Evolutionary conservation across 1,140 invertebrate species (phyloP).

Genomic region (Hyposmocoma kahamanoa): DNA sequence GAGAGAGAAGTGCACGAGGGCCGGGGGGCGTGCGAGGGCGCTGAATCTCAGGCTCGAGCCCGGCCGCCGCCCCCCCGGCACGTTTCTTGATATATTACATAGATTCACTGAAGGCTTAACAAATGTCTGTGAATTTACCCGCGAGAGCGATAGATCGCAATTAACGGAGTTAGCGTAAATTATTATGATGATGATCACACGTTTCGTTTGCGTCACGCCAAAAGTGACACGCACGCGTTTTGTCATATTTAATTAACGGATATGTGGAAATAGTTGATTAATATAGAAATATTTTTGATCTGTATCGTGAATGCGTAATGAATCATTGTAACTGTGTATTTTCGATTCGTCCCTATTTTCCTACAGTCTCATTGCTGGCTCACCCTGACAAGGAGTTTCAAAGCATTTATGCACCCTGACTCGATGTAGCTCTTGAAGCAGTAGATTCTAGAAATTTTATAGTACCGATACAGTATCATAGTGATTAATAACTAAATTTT

Average conservation of each 20-base stretch:
- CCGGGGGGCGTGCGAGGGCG: constrained; percentile 38
- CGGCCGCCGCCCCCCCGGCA: constrained; percentile 10
- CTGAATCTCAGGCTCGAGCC: constrained; percentile 55
- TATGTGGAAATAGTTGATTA: constrained; percentile 58
- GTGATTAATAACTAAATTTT: constrained; percentile 60
- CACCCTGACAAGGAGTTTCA: constrained; percentile 51
- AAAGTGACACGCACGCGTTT: constrained; percentile 41
- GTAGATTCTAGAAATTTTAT: constrained; percentile 59
- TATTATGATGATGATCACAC: constrained; percentile 24
- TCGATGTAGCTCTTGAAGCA: constrained; percentile 59
- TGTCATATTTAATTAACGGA: constrained; percentile 47
- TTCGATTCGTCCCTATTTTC: constrained; percentile 58
- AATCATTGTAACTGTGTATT: constrained; percentile 51
- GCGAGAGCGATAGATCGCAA: constrained; percentile 17
- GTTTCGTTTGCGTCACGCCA: constrained; percentile 25
- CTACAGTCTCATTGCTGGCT: constrained; percentile 41
- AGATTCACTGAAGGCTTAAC: constrained; percentile 18
- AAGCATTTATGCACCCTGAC: constrained; percentile 68
- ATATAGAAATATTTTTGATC: constrained; percentile 69
- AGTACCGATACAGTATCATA: constrained; percentile 68
- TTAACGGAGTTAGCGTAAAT: constrained; percentile 37
- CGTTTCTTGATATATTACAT: constrained; percentile 18
- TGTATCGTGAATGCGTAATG: constrained; percentile 60
- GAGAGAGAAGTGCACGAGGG: constrained; percentile 20
- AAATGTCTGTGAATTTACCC: constrained; percentile 20